Evolutionary conservation across 2,888 invertebrate species (phyloP).

Genomic region (Aleiodes alternator): DNA sequence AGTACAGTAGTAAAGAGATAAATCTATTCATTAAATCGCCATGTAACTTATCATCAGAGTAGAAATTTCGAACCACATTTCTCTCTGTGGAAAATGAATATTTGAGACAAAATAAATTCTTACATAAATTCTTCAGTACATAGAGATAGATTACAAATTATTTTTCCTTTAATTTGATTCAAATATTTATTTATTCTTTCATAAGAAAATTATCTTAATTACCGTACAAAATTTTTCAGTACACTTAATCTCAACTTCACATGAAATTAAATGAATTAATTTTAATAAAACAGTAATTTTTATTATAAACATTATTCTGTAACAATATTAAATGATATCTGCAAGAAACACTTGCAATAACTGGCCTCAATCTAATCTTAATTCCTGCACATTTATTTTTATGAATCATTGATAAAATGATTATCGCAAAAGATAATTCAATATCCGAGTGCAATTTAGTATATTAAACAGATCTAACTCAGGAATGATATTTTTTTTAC

Average conservation of each 20-base stretch:
- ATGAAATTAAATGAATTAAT: background rate
- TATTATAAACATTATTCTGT: background rate
- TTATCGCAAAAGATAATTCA: constrained; percentile 1
- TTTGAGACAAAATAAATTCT: no score
- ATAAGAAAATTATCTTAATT: constrained; percentile 24
- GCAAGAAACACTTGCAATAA: background rate
- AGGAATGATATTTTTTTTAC: no score
- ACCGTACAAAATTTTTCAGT: constrained; percentile 51
- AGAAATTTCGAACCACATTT: no score
- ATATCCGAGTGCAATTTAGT: background rate
- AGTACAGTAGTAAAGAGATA: background rate
- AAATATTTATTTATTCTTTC: background rate
- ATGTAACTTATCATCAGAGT: no score
- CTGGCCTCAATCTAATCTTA: constrained; percentile 15
- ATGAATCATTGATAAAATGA: background rate
- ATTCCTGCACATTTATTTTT: constrained; percentile 6
- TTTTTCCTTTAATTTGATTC: background rate
- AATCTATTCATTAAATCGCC: no score
- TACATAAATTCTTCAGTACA: no score
- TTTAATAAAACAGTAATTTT: background rate
- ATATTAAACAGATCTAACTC: no score
- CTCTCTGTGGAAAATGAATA: no score
- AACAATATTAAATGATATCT: background rate
- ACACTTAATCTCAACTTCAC: constrained; percentile 40
- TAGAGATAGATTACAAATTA: no score